phyloP scores from a whole-genome alignment of 2,113 vertebrate species.

The Etheostoma cragini region DNA sequence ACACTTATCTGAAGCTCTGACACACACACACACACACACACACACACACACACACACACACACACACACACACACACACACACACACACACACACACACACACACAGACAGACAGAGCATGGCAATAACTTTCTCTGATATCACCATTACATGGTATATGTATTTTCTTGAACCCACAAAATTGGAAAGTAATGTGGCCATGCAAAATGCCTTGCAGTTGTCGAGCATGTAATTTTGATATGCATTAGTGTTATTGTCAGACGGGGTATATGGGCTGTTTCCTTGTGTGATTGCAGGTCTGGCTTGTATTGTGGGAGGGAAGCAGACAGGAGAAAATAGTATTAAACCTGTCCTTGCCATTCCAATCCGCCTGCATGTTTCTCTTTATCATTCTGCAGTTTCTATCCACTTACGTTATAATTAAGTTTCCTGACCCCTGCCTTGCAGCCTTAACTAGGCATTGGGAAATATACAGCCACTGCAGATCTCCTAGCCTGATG shows the following conservation, averaged over 20 bases:
- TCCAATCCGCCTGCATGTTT: conserved; percentile 97
- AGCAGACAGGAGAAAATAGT: conserved; percentile 93
- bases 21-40: conserved; percentile 25
- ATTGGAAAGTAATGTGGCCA: conserved; percentile 79
- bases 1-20: conserved; percentile 73
- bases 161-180: conserved; percentile 76
- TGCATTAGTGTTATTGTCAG: conserved; percentile 86
- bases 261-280: conserved; percentile 87
- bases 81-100: conserved; percentile 31
- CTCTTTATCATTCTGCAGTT: conserved; percentile 98
- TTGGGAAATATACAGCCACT: conserved; percentile 95
- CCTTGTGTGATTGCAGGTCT: conserved; percentile 90
- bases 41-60: no score
- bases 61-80: no score
- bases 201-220: conserved; percentile 75
- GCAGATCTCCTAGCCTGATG: conserved; percentile 94
- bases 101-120: conserved; percentile 55
- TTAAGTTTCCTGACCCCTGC: conserved; percentile 99
- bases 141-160: conserved; percentile 77
- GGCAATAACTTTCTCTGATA: conserved; percentile 80
- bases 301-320: conserved; percentile 91
- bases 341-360: conserved; percentile 99
- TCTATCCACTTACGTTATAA: conserved; percentile 99
- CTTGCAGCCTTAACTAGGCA: conserved; percentile 96
- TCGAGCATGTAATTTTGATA: conserved; percentile 83